Percentiles rank a stretch among this genome's conserved stretches.
phyloP scores from a whole-genome alignment of 2,113 vertebrate genomes.

The Albula goreensis region DNA sequence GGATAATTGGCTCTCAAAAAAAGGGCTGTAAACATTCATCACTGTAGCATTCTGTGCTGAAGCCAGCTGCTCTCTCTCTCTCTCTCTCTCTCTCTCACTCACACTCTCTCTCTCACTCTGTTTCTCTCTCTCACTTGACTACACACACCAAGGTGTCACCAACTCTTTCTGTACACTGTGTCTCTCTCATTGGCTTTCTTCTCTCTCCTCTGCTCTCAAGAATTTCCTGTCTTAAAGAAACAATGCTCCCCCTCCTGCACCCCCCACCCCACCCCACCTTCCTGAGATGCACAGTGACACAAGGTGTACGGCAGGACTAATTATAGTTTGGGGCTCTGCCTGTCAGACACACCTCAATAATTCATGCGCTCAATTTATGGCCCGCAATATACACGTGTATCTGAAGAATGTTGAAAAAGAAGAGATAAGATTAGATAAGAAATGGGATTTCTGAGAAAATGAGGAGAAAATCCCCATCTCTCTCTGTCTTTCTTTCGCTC shows the following conservation, averaged over 20 bases:
- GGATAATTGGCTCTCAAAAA: conserved; percentile 63
- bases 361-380: conserved; percentile 57
- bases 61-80: conserved; percentile 34
- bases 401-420: conserved; percentile 22
- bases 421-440: background rate
- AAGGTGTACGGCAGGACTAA: conserved; percentile 53
- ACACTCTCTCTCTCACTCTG: conserved; percentile 11
- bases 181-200: conserved; percentile 46
- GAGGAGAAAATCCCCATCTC: background rate
- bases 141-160: conserved; percentile 46
- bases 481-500: background rate
- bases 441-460: background rate
- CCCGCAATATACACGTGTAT: conserved; percentile 42
- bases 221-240: conserved; percentile 53
- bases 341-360: conserved; percentile 58
- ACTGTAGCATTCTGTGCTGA: conserved; percentile 48
- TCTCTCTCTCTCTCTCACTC: conserved; percentile 23
- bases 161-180: conserved; percentile 42
- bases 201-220: conserved; percentile 39
- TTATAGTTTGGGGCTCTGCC: conserved; percentile 54
- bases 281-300: conserved; percentile 42
- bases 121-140: background rate
- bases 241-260: conserved; percentile 22
- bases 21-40: conserved; percentile 66
- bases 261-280: background rate